Base-by-base conservation (phyloP, 2,888 invertebrate genomes). In the Drosophila aldrichi region DNA sequence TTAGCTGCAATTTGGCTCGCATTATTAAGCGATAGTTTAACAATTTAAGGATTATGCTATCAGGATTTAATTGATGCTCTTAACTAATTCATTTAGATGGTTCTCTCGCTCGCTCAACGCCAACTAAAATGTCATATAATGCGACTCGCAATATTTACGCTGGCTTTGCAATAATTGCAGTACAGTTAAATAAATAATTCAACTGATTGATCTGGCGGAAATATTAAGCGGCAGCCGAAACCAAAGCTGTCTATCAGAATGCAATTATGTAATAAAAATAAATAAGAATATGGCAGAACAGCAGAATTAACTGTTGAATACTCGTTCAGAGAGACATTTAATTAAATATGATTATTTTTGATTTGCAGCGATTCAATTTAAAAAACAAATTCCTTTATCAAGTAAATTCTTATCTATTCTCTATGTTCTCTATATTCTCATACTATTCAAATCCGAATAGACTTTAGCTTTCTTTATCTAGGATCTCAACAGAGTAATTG, bases 161-260 rank as follows among this genome's bases (percentile, higher is more conserved):
- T 16, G 20, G 32, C 1, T 22, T 18, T 36, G 18, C 16, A 38
- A 62, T 59, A 64, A 70, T 74, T 65, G 49, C 36, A 74, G 54
- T 57, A 32, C 68, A 77, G 77, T 77, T 80, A 60, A 77, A 77
- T 77, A 52, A 65, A 77, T 72, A 57, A 72, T 72, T 73, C 18
- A 59, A 57, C 18, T 36, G 43, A 60, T 41, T 62, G 49, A n/a
- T 12, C 46, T 36, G 22, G 32, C 36, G 43, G 49, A 57, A 43
- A 68, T 57, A 67, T 69, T 69, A 49, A 48, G 48, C 18, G 48
- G 16, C 18, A 38, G 16, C 56, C 60, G 41, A 20, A 14, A 25
- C 46, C 49, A 32, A 55, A 32, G 36, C 14, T 14, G 41, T 56
- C 46, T 36, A 43, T 56, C 58, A 41, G 36, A 49, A 22, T 34